Percentiles rank a stretch among this genome's conserved stretches.
Evolutionary conservation across 37 sponge, comb jelly and placozoan species (phyloP).

Genomic region (Axinella damicornis): DNA sequence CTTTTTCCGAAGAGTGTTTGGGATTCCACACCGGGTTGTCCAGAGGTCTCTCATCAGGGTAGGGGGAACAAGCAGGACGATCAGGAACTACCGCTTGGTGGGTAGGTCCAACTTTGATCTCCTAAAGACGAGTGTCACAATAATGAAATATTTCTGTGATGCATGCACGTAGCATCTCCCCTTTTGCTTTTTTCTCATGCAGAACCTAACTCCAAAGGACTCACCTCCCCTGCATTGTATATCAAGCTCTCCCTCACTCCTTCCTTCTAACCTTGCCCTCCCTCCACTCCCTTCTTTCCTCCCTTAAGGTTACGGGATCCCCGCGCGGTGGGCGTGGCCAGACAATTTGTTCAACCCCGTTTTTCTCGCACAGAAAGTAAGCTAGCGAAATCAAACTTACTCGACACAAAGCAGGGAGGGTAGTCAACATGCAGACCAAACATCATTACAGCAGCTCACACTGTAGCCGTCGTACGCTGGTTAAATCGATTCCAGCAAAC

Average conservation of each 20-base stretch:
- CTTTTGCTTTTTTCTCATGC: too few relatives aligned
- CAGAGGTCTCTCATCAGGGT: neutral
- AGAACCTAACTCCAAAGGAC: too few relatives aligned
- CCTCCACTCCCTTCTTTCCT: neutral
- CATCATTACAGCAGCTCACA: too few relatives aligned
- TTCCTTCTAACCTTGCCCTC: neutral
- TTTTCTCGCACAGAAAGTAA: too few relatives aligned
- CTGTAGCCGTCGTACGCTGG: too few relatives aligned
- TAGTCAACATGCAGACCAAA: too few relatives aligned
- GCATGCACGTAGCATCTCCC: neutral
- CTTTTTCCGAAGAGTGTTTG: neutral
- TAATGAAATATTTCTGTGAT: neutral
- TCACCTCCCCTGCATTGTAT: neutral
- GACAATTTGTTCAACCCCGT: too few relatives aligned
- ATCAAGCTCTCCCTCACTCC: neutral
- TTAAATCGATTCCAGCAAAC: too few relatives aligned
- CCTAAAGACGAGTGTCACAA: constrained; percentile 1
- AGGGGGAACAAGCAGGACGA: neutral
- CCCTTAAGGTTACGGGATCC: too few relatives aligned
- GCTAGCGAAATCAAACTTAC: too few relatives aligned
- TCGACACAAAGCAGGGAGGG: too few relatives aligned
- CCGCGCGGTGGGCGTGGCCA: too few relatives aligned
- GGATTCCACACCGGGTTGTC: constrained; percentile 40
- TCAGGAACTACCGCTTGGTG: constrained; percentile 17
- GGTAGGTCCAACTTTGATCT: constrained; percentile 7